phyloP scores from a whole-genome alignment of 2,797 vertebrate species.

The Lemur catta region DNA sequence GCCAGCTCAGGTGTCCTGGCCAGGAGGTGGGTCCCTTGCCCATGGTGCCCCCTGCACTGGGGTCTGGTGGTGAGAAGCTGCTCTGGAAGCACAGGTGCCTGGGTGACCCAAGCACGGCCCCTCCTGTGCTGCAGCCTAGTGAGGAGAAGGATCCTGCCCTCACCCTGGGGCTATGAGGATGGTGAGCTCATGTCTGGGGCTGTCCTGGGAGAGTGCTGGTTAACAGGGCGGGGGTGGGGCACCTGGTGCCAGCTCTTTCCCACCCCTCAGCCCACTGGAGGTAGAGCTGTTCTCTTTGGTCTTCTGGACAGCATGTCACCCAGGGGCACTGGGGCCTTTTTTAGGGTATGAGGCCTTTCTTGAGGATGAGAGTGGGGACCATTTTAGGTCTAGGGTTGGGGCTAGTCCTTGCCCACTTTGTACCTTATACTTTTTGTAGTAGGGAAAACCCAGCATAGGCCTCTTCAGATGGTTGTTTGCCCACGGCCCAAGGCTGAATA shows the following conservation, averaged over 20 bases:
- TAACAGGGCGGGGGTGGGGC: constrained; percentile 7
- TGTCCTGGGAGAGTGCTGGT: constrained; percentile 53
- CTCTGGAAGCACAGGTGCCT: neutral
- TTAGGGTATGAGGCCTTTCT: neutral
- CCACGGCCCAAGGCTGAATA: neutral
- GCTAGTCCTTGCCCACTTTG: neutral
- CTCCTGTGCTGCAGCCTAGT: neutral
- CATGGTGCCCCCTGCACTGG: neutral
- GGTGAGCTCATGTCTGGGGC: constrained; percentile 76
- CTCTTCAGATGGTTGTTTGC: neutral
- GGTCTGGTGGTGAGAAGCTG: neutral
- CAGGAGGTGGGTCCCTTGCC: neutral
- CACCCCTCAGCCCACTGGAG: neutral
- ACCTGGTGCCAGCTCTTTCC: neutral
- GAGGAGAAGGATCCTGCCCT: constrained; percentile 30
- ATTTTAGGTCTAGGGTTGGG: neutral
- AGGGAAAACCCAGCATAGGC: neutral
- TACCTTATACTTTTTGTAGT: neutral
- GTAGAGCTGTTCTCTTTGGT: neutral
- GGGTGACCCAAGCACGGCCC: neutral
- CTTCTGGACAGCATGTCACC: neutral
- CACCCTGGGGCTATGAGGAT: constrained; percentile 37
- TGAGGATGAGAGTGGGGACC: neutral
- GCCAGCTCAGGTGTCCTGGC: constrained; percentile 25
- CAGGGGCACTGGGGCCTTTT: neutral